These are phyloP conservation scores for Gulo gulo DNA, from an alignment of 2,113 vertebrate species.

Conservation along the genomic window DNA sequence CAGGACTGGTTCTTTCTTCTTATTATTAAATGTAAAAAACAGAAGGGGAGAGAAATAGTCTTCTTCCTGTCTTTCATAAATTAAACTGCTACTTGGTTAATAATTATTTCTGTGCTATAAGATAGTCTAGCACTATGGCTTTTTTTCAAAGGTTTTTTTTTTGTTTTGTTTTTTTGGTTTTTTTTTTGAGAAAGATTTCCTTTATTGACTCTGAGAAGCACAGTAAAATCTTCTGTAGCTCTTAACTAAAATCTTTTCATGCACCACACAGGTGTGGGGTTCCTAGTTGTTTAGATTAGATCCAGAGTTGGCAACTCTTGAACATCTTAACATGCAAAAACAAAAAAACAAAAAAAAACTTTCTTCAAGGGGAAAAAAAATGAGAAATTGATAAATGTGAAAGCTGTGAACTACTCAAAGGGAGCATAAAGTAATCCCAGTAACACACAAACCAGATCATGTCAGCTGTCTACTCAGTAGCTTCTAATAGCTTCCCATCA, in stretches of 20 bases:
- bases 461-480: not conserved
- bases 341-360: not conserved
- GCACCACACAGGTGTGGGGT: not conserved
- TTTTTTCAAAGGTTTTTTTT: slow-evolving; percentile 43
- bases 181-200: not conserved
- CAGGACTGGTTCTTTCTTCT: not conserved
- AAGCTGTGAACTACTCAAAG: not conserved
- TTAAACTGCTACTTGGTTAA: slow-evolving; percentile 53
- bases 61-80: not conserved
- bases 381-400: slow-evolving; percentile 15
- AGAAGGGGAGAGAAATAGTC: not conserved
- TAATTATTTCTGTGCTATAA: slow-evolving; percentile 49
- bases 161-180: not conserved
- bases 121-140: not conserved
- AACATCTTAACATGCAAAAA: not conserved
- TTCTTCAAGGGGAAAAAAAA: not conserved
- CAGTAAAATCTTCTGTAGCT: not conserved
- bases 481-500: not conserved
- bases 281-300: slow-evolving; percentile 38
- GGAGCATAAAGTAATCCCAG: not conserved
- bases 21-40: slow-evolving; percentile 34
- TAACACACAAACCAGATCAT: not conserved
- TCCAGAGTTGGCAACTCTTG: not conserved
- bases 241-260: not conserved
- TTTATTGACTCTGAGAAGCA: slow-evolving; percentile 31